These are phyloP conservation scores for Tenebrosternarchus preto DNA, from an alignment of 2,113 vertebrate species.

Conservation along the genomic window DNA sequence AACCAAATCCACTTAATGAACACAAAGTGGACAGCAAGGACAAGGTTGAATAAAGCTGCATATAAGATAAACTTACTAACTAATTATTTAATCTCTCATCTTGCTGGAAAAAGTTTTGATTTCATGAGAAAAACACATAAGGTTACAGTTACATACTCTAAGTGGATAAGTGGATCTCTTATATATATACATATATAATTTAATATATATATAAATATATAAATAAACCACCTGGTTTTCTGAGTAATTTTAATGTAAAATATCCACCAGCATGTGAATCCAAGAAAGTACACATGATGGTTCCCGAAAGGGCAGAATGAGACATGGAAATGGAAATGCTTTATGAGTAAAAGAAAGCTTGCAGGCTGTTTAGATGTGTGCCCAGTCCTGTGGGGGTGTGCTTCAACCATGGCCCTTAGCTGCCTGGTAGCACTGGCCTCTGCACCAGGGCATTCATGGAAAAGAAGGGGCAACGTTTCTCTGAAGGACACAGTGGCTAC, in stretches of 20 bases:
- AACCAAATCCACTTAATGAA: constrained; percentile 53
- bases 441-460: constrained; percentile 51
- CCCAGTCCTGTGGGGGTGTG: neutral
- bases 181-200: neutral
- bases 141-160: neutral
- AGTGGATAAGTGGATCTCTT: neutral
- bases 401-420: constrained; percentile 14
- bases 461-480: constrained; percentile 35
- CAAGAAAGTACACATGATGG: neutral
- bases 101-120: constrained; percentile 15
- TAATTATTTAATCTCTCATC: constrained; percentile 17
- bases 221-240: neutral
- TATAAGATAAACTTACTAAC: constrained; percentile 29
- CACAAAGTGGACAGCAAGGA: constrained; percentile 46
- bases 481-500: constrained; percentile 50
- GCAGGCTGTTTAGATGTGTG: neutral
- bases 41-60: constrained; percentile 33
- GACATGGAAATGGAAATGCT: constrained; percentile 6
- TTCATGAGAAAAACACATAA: neutral
- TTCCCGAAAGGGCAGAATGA: neutral
- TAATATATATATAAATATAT: neutral
- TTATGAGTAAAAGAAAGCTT: constrained; percentile 14
- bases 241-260: neutral
- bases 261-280: neutral
- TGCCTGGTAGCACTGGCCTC: constrained; percentile 30